These are phyloP conservation scores for Machaerirhynchus nigripectus DNA, from an alignment of 2,113 vertebrate genomes.

Conservation along the genomic window DNA sequence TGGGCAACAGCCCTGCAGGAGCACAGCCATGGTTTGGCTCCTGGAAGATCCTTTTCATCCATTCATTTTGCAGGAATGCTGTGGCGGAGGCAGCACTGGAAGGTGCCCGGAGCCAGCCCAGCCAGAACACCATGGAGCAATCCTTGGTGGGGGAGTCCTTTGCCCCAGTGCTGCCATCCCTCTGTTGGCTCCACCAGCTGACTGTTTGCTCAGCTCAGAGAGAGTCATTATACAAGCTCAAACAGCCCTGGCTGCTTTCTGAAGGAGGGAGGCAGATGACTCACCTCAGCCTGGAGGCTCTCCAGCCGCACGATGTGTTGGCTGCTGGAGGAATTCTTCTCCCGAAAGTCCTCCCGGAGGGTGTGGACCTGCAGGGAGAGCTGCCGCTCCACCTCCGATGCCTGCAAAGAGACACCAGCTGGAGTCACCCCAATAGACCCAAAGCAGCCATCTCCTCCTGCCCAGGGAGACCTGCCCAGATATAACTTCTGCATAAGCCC, in stretches of 20 bases:
- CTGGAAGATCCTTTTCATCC: background rate
- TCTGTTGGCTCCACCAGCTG: background rate
- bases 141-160: background rate
- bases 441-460: background rate
- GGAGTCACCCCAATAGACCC: background rate
- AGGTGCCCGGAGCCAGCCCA: background rate
- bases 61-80: background rate
- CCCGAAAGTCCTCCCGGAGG: slow-evolving; percentile 92
- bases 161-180: background rate
- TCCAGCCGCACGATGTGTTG: slow-evolving; percentile 94
- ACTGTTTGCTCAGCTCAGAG: background rate
- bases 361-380: slow-evolving; percentile 94
- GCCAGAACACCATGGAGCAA: background rate
- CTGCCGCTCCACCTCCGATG: slow-evolving; percentile 91
- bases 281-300: slow-evolving; percentile 93
- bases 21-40: background rate
- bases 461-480: background rate
- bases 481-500: background rate
- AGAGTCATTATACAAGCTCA: background rate
- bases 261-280: background rate
- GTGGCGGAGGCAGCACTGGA: background rate
- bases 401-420: slow-evolving; percentile 73
- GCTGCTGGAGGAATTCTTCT: slow-evolving; percentile 90
- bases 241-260: background rate
- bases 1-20: background rate